phyloP scores from a whole-genome alignment of 2,113 vertebrate species.

The Plotosus lineatus region DNA sequence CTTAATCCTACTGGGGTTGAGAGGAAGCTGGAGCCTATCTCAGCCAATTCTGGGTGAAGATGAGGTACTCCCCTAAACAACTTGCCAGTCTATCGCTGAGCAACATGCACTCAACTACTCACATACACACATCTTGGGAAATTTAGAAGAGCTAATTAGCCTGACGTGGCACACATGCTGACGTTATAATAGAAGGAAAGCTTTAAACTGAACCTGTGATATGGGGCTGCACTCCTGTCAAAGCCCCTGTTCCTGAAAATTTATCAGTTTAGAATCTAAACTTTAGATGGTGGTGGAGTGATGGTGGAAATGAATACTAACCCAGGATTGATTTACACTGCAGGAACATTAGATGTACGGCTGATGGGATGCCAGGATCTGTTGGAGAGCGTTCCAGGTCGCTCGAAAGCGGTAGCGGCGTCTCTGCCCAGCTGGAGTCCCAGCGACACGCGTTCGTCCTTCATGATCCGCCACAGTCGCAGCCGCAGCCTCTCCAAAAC shows the following conservation, averaged over 20 bases:
- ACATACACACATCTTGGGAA: no score
- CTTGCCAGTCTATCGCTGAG: no score
- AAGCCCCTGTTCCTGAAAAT: neutral
- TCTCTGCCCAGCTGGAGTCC: conserved; percentile 95
- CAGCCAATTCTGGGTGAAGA: no score
- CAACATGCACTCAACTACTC: neutral
- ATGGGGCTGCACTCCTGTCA: no score
- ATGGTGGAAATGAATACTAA: neutral
- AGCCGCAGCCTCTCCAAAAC: conserved; percentile 91
- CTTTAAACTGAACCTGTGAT: neutral
- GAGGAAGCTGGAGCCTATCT: no score
- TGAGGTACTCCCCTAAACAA: no score
- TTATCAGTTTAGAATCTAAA: no score
- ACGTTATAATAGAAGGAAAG: neutral
- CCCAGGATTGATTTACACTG: neutral
- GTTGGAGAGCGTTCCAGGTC: conserved; percentile 92
- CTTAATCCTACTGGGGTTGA: no score
- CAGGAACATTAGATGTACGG: conserved; percentile 96
- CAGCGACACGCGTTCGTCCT: conserved; percentile 91
- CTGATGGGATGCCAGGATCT: conserved; percentile 99
- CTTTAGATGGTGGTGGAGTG: neutral
- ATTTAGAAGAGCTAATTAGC: no score
- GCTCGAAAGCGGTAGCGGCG: conserved; percentile 88
- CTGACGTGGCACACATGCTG: no score
- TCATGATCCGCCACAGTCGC: conserved; percentile 92